Base-by-base conservation (phyloP, 2,113 vertebrate genomes). In the Neolamprologus modestus region DNA sequence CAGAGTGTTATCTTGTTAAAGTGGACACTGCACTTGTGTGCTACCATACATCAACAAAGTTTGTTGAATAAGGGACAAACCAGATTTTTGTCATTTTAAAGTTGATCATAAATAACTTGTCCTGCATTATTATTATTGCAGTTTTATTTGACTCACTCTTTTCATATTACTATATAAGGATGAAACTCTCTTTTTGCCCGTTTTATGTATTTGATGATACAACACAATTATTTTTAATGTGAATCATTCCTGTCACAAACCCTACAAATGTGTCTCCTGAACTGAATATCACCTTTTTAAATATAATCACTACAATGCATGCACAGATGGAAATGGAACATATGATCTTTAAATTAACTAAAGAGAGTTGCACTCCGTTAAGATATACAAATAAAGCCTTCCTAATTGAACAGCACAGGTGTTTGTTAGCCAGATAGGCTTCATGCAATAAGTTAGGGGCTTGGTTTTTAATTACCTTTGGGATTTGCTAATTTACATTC, bases 371-470 rank as follows among this genome's bases (percentile, higher is more conserved):
- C 88, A 86, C 76, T 73, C 81, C 82, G 93, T 95, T 96, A 93
- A 93, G 87, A 94, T 89, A 90, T 93, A 94, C 86, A 92, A 96
- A 94, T 96, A 94, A 95, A 89, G 79, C 54, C 31, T 79, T 91
- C 78, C 68, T 95, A 96, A 97, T 95, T 96, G 94, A 96, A 90
- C 81, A 88, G 88, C 87, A 88, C 96, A 97, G 96, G 95, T 97
- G 96, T 87, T 85, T 96, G 87, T 96, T 96, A 92, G 92, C 93
- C 92, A 94, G 93, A 92, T 88, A 93, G 59, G 87, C 84, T 90
- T 79, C 87, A 89, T 91, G 91, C 78, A 89, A 92, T 92, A 95
- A 80, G 93, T 59, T 94, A 89, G 73, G 84, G 91, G 89, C 91
- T 93, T 94, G 91, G 52, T 88, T 85, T 95, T 92, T 96, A 96